phyloP scores from a whole-genome alignment of 2,888 invertebrate species.

The Oscheius sp. region DNA sequence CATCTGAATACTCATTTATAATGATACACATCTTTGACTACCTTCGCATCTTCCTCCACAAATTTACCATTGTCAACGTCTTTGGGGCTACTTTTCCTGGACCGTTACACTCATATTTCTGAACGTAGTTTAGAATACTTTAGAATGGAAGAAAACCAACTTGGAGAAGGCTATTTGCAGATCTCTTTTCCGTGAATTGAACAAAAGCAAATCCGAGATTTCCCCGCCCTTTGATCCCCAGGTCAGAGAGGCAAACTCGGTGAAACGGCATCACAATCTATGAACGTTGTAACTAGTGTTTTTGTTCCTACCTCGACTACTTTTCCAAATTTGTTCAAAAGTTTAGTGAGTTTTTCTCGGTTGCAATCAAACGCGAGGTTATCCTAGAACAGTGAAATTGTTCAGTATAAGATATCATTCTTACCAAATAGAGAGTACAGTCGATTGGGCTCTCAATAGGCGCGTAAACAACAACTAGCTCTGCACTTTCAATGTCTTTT shows the following conservation, averaged over 20 bases:
- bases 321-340: conserved; percentile 28
- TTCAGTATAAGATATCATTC: neutral
- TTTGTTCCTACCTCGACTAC: conserved; percentile 17
- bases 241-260: neutral
- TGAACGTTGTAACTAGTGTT: neutral
- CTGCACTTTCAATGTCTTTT: neutral
- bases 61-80: neutral
- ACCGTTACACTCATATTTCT: too few species aligned
- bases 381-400: conserved; percentile 15
- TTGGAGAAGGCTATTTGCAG: neutral
- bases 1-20: neutral
- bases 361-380: conserved; percentile 26
- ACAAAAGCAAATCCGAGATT: conserved; percentile 26
- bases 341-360: neutral
- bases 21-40: neutral
- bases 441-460: neutral
- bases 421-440: conserved; percentile 27
- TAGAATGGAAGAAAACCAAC: too few species aligned
- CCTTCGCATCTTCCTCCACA: neutral
- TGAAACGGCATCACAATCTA: neutral
- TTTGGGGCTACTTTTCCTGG: neutral
- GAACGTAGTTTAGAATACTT: too few species aligned
- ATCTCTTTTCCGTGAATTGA: conserved; percentile 34
- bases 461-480: conserved; percentile 1
- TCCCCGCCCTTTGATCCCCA: neutral